These are phyloP conservation scores for Bombycilla garrulus DNA, from an alignment of 2,113 vertebrate genomes.

Conservation along the genomic window DNA sequence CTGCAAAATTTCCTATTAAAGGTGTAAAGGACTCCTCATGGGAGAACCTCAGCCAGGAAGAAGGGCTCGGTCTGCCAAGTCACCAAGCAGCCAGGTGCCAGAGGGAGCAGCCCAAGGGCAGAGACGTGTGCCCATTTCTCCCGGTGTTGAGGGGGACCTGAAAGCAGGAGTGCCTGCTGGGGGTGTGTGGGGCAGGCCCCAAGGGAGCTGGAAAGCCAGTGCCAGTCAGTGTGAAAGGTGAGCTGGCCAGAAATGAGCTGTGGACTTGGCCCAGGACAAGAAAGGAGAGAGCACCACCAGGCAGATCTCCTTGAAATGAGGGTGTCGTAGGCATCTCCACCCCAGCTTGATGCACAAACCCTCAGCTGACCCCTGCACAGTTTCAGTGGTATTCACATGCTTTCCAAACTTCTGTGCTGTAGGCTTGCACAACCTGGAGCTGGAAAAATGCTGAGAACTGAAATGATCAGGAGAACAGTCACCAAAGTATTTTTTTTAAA, in stretches of 20 bases:
- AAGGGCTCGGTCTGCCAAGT: background rate
- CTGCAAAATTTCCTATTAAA: background rate
- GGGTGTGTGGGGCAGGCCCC: rapidly evolving
- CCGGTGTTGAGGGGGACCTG: rapidly evolving
- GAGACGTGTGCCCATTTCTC: background rate
- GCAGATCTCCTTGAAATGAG: background rate
- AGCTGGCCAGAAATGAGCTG: background rate
- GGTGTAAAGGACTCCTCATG: background rate
- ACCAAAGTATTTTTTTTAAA: background rate
- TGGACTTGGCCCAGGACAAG: background rate
- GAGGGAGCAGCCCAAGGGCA: background rate
- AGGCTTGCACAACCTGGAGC: background rate
- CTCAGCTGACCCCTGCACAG: background rate
- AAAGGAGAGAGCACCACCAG: background rate
- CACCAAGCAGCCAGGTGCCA: background rate
- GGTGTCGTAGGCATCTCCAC: background rate
- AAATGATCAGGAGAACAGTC: background rate
- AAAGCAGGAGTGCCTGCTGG: background rate
- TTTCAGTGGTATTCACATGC: background rate
- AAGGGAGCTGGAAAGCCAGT: background rate
- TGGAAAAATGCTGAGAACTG: background rate
- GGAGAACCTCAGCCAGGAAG: background rate
- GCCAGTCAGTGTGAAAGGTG: background rate
- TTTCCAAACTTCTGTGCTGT: background rate
- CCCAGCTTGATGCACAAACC: background rate